Base-by-base conservation (phyloP, 2,888 invertebrate species). In the Lamellibrachia satsuma region DNA sequence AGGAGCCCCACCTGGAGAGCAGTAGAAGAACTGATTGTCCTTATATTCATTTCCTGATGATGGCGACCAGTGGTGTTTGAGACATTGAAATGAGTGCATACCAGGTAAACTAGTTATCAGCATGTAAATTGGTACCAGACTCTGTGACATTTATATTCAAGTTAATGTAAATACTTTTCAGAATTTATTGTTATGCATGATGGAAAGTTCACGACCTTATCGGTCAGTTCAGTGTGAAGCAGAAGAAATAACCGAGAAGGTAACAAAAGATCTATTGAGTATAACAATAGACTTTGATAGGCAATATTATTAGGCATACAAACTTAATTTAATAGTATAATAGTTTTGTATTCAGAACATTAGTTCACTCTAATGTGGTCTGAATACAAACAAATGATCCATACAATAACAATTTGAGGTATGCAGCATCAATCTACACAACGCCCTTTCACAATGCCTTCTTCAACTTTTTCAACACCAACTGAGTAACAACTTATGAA, bases 391-490 rank as follows among this genome's bases (percentile, higher is more conserved):
- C 75, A 75, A 22, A 75, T 75, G 75, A 75, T 22, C n/a, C 75
- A 75, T 22, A 6, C 22, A n/a, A 75, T 75, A n/a, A 75, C 75
- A 75, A 75, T 75, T n/a, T 22, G 22, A 11, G 75, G 75, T 75
- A 75, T 75, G 75, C n/a, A n/a, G 22, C 75, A 75, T 75, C 75
- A 75, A 75, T 75, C n/a, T 75, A 75, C n/a, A 75, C 75, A 75
- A 15, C n/a, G 75, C n/a, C 75, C 75, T 4, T 6, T 4, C 75
- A 75, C 75, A 75, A 75, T 75, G 75, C 75, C n/a, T 75, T 22
- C 75, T 75, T 75, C 75, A 75, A 4, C 75, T 75, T 75, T 75
- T 75, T 75, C 75, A 11, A 22, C 75, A 75, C 75, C 75, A 6
- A 22, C 75, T 75, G 75, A 75, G 75, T 75, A 75, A 75, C 75